Percentiles rank a stretch among this genome's conserved stretches.
phyloP scores from a whole-genome alignment of 2,888 invertebrate species.

The Aromia moschata region DNA sequence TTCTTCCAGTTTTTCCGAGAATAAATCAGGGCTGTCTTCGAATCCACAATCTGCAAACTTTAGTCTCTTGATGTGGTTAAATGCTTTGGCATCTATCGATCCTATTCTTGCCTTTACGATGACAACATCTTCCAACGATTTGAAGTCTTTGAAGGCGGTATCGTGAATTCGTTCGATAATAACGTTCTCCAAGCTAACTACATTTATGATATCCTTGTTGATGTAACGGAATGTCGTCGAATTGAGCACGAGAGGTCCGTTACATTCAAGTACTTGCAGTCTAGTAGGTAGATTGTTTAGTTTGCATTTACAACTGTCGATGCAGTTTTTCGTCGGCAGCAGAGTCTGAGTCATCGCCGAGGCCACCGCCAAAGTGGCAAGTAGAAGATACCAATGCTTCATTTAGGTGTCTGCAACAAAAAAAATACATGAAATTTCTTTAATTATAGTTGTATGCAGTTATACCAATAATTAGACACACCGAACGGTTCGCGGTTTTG shows the following conservation, averaged over 20 bases:
- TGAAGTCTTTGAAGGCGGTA: constrained; percentile 75
- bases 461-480: too few species aligned
- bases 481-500: too few species aligned
- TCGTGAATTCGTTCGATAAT: constrained; percentile 73
- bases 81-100: constrained; percentile 75
- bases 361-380: constrained; percentile 41
- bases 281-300: constrained; percentile 39
- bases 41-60: constrained; percentile 60
- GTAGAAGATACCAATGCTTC: constrained; percentile 34
- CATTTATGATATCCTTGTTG: constrained; percentile 41
- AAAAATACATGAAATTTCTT: constrained; percentile 6
- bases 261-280: constrained; percentile 46
- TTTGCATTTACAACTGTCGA: constrained; percentile 48
- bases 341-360: constrained; percentile 36
- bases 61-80: constrained; percentile 68
- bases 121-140: constrained; percentile 74
- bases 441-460: too few species aligned
- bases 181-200: constrained; percentile 47
- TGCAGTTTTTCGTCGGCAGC: constrained; percentile 41
- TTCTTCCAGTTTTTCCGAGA: constrained; percentile 65
- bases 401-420: constrained; percentile 41
- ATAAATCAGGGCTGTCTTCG: constrained; percentile 46
- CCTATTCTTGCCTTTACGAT: constrained; percentile 75
- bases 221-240: constrained; percentile 42
- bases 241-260: constrained; percentile 46